These are phyloP conservation scores for Helobdella robusta DNA, from an alignment of 2,888 invertebrate genomes.

Conservation along the genomic window DNA sequence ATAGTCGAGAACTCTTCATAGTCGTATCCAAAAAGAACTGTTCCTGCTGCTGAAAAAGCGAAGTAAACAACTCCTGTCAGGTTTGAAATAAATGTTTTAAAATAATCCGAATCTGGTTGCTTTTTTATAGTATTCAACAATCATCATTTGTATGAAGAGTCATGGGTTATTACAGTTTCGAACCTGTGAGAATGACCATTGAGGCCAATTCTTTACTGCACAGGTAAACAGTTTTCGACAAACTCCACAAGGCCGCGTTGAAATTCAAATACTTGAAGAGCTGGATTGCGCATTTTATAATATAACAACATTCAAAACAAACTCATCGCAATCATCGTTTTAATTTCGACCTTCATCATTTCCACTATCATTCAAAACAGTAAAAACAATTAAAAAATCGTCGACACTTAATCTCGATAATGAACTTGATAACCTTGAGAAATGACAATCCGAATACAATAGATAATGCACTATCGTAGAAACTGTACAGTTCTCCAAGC, in stretches of 20 bases:
- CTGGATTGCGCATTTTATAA: not conserved
- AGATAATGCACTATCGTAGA: slow-evolving; percentile 2
- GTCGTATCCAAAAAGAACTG: slow-evolving; percentile 17
- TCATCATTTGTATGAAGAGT: too few relatives aligned
- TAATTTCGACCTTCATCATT: too few relatives aligned
- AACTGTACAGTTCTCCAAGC: not conserved
- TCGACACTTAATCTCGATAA: too few relatives aligned
- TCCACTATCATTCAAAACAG: too few relatives aligned
- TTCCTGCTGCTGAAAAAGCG: slow-evolving; percentile 1
- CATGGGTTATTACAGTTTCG: too few relatives aligned
- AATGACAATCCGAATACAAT: slow-evolving; percentile 19
- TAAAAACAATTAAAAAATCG: too few relatives aligned
- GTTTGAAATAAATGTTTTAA: too few relatives aligned
- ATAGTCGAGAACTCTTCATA: slow-evolving; percentile 17
- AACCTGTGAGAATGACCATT: slow-evolving; percentile 5
- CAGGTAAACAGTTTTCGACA: slow-evolving; percentile 24
- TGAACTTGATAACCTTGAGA: slow-evolving; percentile 17
- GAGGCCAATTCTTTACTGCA: slow-evolving; percentile 10
- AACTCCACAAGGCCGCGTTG: slow-evolving; percentile 20
- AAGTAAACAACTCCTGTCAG: slow-evolving; percentile 7
- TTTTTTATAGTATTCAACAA: too few relatives aligned
- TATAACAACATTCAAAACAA: too few relatives aligned
- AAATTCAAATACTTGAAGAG: slow-evolving; percentile 22
- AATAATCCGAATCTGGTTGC: too few relatives aligned
- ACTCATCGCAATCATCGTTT: too few relatives aligned